A percentile compares a stretch with the other conserved stretches of the same genome.
phyloP scores from a whole-genome alignment of 1,140 invertebrate species.

The Drosophila ananassae region DNA sequence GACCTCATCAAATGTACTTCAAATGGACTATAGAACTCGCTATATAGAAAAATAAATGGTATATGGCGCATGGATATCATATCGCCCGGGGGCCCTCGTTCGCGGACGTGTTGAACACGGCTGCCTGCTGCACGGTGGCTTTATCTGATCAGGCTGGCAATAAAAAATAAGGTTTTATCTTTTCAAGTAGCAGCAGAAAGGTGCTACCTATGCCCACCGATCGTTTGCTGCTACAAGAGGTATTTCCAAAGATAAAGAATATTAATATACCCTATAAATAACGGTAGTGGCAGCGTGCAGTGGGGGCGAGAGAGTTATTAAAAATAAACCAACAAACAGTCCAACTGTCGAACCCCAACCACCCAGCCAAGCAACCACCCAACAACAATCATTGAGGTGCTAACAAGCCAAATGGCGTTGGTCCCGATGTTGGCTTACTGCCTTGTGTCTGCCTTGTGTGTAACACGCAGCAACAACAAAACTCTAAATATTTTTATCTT shows the following conservation, averaged over 20 bases:
- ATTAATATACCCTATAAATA: constrained; percentile 84
- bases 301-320: constrained; percentile 69
- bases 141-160: constrained; percentile 83
- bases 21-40: constrained; percentile 62
- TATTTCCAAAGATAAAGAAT: constrained; percentile 83
- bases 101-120: constrained; percentile 63
- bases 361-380: constrained; percentile 1
- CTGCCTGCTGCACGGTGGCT: constrained; percentile 76
- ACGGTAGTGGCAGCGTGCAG: constrained; percentile 26
- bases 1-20: constrained; percentile 79
- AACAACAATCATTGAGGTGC: constrained; percentile 55
- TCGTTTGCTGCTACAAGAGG: constrained; percentile 42
- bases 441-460: constrained; percentile 37
- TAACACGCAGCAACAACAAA: constrained; percentile 74
- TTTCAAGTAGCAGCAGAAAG: constrained; percentile 83
- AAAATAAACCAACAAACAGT: constrained; percentile 67
- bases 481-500: constrained; percentile 80
- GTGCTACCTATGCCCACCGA: constrained; percentile 73
- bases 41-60: constrained; percentile 28
- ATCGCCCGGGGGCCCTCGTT: constrained; percentile 52
- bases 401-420: constrained; percentile 72
- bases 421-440: constrained; percentile 38
- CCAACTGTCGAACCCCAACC: constrained; percentile 22
- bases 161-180: constrained; percentile 84
- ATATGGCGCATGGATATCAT: constrained; percentile 68